These are phyloP conservation scores for Eudyptes chrysolophus DNA, from an alignment of 2,113 vertebrate genomes.

Conservation along the genomic window DNA sequence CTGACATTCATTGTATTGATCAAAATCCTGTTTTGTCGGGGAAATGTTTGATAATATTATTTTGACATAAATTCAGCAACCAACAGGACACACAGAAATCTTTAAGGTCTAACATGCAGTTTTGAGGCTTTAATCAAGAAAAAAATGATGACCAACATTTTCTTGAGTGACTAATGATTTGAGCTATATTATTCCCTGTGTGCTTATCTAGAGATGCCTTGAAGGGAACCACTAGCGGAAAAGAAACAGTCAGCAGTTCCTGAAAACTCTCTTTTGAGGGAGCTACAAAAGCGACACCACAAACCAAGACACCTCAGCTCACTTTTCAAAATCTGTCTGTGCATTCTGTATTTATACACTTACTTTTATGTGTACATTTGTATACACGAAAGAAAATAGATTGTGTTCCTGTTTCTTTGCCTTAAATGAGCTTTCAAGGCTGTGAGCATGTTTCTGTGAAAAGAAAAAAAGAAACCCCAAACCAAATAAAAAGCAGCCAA, in stretches of 20 bases:
- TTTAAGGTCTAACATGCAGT: neutral
- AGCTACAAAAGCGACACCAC: neutral
- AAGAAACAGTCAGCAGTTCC: neutral
- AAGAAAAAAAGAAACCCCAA: neutral
- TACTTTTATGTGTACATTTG: neutral
- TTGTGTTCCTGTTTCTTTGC: neutral
- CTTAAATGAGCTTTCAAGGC: neutral
- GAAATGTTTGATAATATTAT: constrained; percentile 48
- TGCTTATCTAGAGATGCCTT: neutral
- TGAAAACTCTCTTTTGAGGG: neutral
- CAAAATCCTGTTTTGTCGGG: constrained; percentile 47
- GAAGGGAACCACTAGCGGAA: neutral
- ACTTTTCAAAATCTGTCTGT: neutral
- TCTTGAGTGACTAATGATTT: neutral
- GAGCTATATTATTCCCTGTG: neutral
- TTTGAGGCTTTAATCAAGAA: constrained; percentile 11
- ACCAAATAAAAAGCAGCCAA: neutral
- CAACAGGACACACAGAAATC: constrained; percentile 1
- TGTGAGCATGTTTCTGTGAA: neutral
- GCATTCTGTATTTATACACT: neutral
- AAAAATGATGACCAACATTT: neutral
- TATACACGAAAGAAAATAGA: neutral
- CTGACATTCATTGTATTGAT: constrained; percentile 51
- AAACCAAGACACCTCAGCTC: neutral
- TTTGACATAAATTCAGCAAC: constrained; percentile 20